These are phyloP conservation scores for Furnarius figulus DNA, from an alignment of 2,113 vertebrate genomes.

Conservation along the genomic window DNA sequence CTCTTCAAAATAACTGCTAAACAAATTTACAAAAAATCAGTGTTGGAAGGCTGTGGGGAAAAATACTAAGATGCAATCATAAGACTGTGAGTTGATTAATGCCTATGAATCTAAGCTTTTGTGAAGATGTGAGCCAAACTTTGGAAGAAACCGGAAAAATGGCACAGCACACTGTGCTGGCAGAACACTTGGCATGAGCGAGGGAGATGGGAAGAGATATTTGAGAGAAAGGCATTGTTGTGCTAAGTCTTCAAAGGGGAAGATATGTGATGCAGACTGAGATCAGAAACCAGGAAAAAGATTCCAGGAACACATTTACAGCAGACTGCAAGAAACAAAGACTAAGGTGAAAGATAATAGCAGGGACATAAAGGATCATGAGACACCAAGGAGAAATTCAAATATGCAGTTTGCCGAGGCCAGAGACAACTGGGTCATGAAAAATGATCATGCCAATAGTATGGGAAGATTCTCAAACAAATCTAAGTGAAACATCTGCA, in stretches of 20 bases:
- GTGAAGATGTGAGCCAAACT: constrained; percentile 2
- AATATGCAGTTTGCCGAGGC: not conserved
- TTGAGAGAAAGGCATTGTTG: not conserved
- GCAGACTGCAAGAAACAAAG: not conserved
- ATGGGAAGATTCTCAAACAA: not conserved
- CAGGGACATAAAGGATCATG: not conserved
- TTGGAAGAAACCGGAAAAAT: constrained; percentile 18
- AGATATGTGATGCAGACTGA: not conserved
- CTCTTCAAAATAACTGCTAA: not conserved
- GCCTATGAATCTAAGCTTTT: not conserved
- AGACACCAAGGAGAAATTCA: not conserved
- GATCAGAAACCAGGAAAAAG: constrained; percentile 8
- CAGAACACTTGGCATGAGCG: not conserved
- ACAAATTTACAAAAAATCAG: not conserved
- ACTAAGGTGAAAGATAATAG: not conserved
- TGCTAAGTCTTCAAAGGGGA: not conserved
- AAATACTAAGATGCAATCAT: not conserved
- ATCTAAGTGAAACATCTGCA: not conserved
- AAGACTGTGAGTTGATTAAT: not conserved
- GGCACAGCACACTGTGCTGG: not conserved
- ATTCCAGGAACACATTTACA: constrained; percentile 23
- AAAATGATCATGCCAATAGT: not conserved
- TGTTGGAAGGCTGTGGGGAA: not conserved
- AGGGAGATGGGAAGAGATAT: not conserved
- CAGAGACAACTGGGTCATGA: not conserved